phyloP scores from a whole-genome alignment of 2,113 vertebrate species.

The Cryptomyrus ogoouensis region DNA sequence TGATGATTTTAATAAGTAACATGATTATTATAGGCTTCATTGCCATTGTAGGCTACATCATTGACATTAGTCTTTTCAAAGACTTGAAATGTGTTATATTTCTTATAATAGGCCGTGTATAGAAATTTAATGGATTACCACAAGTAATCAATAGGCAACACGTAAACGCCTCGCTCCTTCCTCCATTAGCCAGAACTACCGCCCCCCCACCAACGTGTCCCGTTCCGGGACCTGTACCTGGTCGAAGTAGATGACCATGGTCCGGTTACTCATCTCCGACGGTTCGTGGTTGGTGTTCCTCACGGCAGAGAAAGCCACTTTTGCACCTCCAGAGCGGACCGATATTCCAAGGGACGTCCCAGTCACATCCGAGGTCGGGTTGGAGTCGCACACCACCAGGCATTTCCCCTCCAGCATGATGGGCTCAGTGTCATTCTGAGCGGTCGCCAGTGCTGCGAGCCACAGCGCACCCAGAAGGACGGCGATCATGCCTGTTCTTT shows the following conservation, averaged over 20 bases:
- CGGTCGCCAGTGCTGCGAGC: conserved; percentile 65
- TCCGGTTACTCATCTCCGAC: conserved; percentile 74
- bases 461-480: conserved; percentile 64
- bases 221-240: conserved; percentile 49
- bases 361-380: neutral
- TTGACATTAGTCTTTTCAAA: neutral
- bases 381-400: conserved; percentile 10
- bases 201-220: neutral
- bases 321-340: conserved; percentile 45
- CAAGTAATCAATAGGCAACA: neutral
- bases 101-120: neutral
- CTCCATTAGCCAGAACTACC: neutral
- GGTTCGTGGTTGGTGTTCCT: conserved; percentile 75
- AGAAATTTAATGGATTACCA: neutral
- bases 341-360: neutral
- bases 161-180: neutral
- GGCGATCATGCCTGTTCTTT: conserved; percentile 60
- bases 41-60: neutral
- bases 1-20: neutral
- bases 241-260: conserved; percentile 72
- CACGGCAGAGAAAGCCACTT: conserved; percentile 24
- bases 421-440: conserved; percentile 38
- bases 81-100: neutral
- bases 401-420: neutral
- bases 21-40: neutral